Evolutionary conservation across 2,888 invertebrate genomes (phyloP).

Genomic region (Euspilapteryx auroguttella): DNA sequence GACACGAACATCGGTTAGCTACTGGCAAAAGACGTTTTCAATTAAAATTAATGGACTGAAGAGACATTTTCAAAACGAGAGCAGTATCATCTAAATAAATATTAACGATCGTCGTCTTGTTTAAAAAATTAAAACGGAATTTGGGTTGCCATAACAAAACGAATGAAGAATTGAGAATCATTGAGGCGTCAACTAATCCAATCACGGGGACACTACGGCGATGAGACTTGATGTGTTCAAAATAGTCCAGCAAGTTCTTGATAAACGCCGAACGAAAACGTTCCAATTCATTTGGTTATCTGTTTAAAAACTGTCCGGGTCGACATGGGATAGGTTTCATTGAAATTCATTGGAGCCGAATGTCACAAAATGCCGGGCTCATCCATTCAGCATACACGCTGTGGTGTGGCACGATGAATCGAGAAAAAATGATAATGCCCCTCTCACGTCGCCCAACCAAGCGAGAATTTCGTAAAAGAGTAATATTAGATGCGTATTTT

Average conservation of each 20-base stretch:
- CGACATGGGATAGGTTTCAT: constrained; percentile 33
- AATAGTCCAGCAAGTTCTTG: not conserved
- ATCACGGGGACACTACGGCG: not conserved
- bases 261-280: constrained; percentile 25
- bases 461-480: constrained; percentile 22
- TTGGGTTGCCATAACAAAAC: too few species aligned
- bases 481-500: constrained; percentile 8
- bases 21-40: too few species aligned
- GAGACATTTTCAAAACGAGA: too few species aligned
- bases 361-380: constrained; percentile 46
- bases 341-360: constrained; percentile 53
- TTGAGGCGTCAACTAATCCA: not conserved
- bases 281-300: constrained; percentile 60
- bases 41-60: too few species aligned
- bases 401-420: constrained; percentile 8
- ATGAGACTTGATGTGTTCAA: not conserved
- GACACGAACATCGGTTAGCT: too few species aligned
- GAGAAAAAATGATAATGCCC: constrained; percentile 30
- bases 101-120: not conserved
- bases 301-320: constrained; percentile 47
- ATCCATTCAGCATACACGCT: constrained; percentile 30
- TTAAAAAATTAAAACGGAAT: too few species aligned
- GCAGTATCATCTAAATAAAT: too few species aligned
- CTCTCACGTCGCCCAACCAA: constrained; percentile 22
- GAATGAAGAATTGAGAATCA: not conserved